A percentile compares a stretch with the other conserved stretches of the same genome.
Conservation (phyloP, 2,888 invertebrate genomes). For the Agrochola macilenta region DNA sequence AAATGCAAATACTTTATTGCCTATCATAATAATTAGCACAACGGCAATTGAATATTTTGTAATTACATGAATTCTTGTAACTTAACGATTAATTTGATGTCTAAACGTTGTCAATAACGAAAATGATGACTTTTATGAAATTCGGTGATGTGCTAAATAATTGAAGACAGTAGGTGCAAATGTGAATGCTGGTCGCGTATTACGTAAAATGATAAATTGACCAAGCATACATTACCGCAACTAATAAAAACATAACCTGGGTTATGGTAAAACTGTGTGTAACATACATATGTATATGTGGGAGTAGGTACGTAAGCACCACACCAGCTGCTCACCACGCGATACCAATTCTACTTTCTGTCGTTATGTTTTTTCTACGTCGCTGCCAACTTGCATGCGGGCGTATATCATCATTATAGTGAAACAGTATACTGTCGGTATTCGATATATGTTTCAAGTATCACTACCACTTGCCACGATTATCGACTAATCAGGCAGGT, state of each 20-base stretch:
- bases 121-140: slow-evolving; percentile 37
- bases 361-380: slow-evolving; percentile 46
- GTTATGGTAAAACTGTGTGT: slow-evolving; percentile 59
- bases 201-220: slow-evolving; percentile 60
- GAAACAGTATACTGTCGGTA: slow-evolving; percentile 53
- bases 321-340: slow-evolving; percentile 35
- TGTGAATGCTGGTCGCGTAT: slow-evolving; percentile 48
- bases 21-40: slow-evolving; percentile 16
- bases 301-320: slow-evolving; percentile 20
- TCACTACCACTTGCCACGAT: slow-evolving; percentile 50
- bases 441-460: slow-evolving; percentile 61
- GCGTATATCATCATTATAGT: slow-evolving; percentile 58
- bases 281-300: slow-evolving; percentile 22
- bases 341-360: slow-evolving; percentile 57
- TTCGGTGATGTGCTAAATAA: slow-evolving; percentile 32
- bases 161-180: slow-evolving; percentile 48
- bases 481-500: slow-evolving; percentile 59
- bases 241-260: slow-evolving; percentile 55
- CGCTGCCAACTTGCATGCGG: slow-evolving; percentile 30
- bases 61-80: slow-evolving; percentile 11
- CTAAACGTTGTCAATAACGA: slow-evolving; percentile 25
- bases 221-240: slow-evolving; percentile 43
- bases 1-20: slow-evolving; percentile 28
- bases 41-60: slow-evolving; percentile 22
- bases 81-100: slow-evolving; percentile 27